Evolutionary conservation across 1,140 invertebrate genomes (phyloP), one percentile per base, ranked within the genome.

Genomic region (Phymastichus coffea): DNA sequence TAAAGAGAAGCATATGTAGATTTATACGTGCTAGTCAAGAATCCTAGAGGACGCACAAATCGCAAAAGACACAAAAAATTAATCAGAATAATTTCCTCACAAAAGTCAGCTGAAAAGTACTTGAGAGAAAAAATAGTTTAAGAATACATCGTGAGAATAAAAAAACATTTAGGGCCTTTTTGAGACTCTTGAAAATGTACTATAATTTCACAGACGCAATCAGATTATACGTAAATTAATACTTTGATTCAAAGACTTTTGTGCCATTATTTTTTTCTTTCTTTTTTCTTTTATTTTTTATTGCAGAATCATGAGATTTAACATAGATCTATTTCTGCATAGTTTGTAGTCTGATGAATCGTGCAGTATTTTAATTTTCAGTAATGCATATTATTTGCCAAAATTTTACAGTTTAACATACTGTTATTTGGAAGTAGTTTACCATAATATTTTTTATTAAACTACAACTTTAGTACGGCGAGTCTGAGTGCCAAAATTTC

Each of bases 1-100:
- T n/a, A 55, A 54, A 41, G 28, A 54, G 30, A 59, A 40, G 33
- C 57, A 57, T 58, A 37, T 52, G 25, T 66, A 63, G 64, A 66
- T 65, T 64, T 60, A 60, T 65, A 68, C 68, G 70, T 73, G 73
- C 75, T 77, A 77, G 75, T 77, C 74, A 77, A 60, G 63, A 55
- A 57, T 67, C 70, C 67, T 64, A 61, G 70, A 68, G 65, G 67
- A 75, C 64, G 70, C 71, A 72, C 67, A 73, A 73, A 23, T 23
- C 43, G 28, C 19, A 30, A 61, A 15, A 47, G 25, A 48, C 47
- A 53, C 33, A 65, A 63, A 64, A 30, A 46, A 60, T 40, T 37
- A 7, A 6, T 33, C 6, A 7, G 28, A 33, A 33, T 6, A 6
- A 33, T 33, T 33, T 33, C 28, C 12, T 33, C 12, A 7, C 12